Evolutionary conservation across 2,113 vertebrate genomes (phyloP), one percentile per base, ranked within the genome.

Genomic region (Callorhinus ursinus): DNA sequence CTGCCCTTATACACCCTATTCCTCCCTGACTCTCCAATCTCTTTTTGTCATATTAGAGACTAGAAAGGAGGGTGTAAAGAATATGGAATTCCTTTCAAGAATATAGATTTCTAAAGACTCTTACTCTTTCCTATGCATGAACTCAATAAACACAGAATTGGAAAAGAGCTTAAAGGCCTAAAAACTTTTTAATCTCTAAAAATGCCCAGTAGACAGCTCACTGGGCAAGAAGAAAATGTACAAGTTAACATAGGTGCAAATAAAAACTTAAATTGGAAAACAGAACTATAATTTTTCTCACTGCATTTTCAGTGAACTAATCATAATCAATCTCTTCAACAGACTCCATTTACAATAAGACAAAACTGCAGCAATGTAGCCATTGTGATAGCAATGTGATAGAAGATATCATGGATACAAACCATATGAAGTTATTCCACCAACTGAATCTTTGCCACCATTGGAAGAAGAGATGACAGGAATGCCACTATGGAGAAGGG

Each of bases 401-500:
- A 42, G 49, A 94, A 91, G 39, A 14, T 49, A 88, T 79, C 12
- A 84, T n/a, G 46, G 76, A 81, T 94, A 99, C 99, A 99, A 98
- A 99, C 99, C 99, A 0, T 98, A 98, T 31, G 99, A 97, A 88
- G 99, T 99, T 95, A 98, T 98, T 93, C 98, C 98, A 95, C 99
- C 98, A 42, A 96, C 91, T 51, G 98, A 98, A 97, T 97, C 98
- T 93, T 98, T 99, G 18, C 97, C 90, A 55, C 97, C 90, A 51
- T 97, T 98, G 19, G 97, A 98, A 4, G 98, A 98, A 1, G 98
- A 98, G 36, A 98, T 2, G 0, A 95, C 77, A 7, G 99, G 99
- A 93, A 99, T 98, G 59, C 98, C 99, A 0, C 97, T 96, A 16
- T 99, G 98, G 28, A 99, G 99, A 97, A 99, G 98, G 0, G 90